Conservation (phyloP, 2,888 invertebrate species). For the Rhorus exstirpatorius region DNA sequence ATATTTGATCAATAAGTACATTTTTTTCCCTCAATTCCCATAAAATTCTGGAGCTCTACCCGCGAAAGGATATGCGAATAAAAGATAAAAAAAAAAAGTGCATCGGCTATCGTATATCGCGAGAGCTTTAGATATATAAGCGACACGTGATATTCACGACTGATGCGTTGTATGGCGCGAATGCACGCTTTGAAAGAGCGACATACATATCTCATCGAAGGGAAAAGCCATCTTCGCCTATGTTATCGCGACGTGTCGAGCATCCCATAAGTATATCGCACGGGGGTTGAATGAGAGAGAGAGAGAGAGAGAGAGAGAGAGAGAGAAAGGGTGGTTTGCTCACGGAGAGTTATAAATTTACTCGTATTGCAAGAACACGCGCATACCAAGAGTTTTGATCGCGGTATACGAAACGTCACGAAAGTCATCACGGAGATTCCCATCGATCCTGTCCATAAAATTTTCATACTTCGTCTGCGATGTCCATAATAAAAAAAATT, state of each 20-base stretch:
- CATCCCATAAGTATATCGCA: slow-evolving; percentile 64
- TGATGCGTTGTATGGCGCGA: slow-evolving; percentile 51
- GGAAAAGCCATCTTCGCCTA: slow-evolving; percentile 67
- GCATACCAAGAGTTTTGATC: slow-evolving; percentile 30
- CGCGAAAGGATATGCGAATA: slow-evolving; percentile 72
- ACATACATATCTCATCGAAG: slow-evolving; percentile 31
- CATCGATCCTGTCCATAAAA: slow-evolving; percentile 32
- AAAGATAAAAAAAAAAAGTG: slow-evolving; percentile 50
- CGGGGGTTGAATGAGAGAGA: too few relatives aligned
- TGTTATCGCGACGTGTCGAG: slow-evolving; percentile 61
- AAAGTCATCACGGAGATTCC: slow-evolving; percentile 57
- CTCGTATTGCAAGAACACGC: slow-evolving; percentile 33
- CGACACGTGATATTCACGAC: slow-evolving; percentile 32
- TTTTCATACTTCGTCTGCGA: not conserved
- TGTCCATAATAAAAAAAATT: not conserved
- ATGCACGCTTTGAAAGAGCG: slow-evolving; percentile 34
- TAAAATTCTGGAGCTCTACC: too few relatives aligned
- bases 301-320: slow-evolving; percentile 52
- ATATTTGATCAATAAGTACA: too few relatives aligned
- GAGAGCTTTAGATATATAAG: not conserved
- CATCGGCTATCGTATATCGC: slow-evolving; percentile 36
- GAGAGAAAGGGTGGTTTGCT: slow-evolving; percentile 32
- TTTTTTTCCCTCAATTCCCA: too few relatives aligned
- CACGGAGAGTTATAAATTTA: slow-evolving; percentile 57
- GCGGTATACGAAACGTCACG: slow-evolving; percentile 55